phyloP scores from a whole-genome alignment of 2,888 invertebrate genomes.

The Cephalotes varians region DNA sequence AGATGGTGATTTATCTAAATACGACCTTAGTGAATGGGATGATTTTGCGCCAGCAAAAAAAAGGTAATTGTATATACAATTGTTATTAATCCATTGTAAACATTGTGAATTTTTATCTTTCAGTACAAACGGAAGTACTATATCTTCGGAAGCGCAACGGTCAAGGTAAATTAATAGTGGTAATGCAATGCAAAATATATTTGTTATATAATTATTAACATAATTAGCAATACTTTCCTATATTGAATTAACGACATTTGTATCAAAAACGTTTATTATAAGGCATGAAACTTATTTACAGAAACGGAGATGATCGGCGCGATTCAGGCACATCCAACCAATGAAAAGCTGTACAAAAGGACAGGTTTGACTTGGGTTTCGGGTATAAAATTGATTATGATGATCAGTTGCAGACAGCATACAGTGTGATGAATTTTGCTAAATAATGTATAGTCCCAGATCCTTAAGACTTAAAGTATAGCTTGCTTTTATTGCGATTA shows the following conservation, averaged over 20 bases:
- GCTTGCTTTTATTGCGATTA: conserved; percentile 49
- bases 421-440: conserved; percentile 61
- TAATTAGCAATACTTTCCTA: not conserved
- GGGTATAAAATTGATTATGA: conserved; percentile 79
- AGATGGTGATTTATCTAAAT: conserved; percentile 87
- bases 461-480: conserved; percentile 51
- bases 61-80: conserved; percentile 74
- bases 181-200: conserved; percentile 50
- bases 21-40: conserved; percentile 88
- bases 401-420: conserved; percentile 62
- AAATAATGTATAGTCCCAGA: conserved; percentile 59
- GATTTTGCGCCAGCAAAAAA: conserved; percentile 83
- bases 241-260: conserved; percentile 1
- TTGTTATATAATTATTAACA: not conserved
- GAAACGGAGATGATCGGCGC: conserved; percentile 80
- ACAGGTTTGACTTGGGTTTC: conserved; percentile 82
- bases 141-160: conserved; percentile 78
- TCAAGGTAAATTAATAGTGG: conserved; percentile 79
- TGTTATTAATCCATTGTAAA: conserved; percentile 2
- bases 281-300: conserved; percentile 66
- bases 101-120: conserved; percentile 65
- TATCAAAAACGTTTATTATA: conserved; percentile 42
- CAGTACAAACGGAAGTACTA: conserved; percentile 80
- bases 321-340: conserved; percentile 80
- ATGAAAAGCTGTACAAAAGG: conserved; percentile 76